Percentiles rank a stretch among this genome's conserved stretches.
Conservation (phyloP, 2,888 invertebrate genomes). For the Abrostola tripartita region DNA sequence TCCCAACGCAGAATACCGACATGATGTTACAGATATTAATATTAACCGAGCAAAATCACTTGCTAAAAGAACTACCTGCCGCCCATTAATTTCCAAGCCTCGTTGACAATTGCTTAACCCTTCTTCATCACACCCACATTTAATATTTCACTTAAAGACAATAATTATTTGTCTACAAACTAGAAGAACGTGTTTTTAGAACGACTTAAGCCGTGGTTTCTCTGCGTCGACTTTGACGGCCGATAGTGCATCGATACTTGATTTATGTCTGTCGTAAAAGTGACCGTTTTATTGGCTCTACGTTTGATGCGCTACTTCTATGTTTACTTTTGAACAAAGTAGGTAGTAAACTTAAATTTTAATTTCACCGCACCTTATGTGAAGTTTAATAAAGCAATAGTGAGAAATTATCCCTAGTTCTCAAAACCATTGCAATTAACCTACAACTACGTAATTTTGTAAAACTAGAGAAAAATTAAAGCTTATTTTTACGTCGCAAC, state of each 20-base stretch:
- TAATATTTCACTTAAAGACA: conserved; percentile 50
- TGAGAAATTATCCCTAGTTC: background rate
- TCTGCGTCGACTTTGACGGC: conserved; percentile 58
- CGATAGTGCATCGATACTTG: conserved; percentile 76
- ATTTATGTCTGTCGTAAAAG: conserved; percentile 81
- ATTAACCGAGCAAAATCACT: too few species aligned
- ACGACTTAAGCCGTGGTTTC: conserved; percentile 59
- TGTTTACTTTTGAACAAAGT: conserved; percentile 68
- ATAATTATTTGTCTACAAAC: conserved; percentile 54
- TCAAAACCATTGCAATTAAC: too few species aligned
- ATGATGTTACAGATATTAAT: too few species aligned
- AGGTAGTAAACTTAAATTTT: conserved; percentile 47
- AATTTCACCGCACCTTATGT: conserved; percentile 52
- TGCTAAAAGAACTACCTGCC: background rate
- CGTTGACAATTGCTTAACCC: conserved; percentile 50
- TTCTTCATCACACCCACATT: conserved; percentile 33
- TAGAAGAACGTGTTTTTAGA: conserved; percentile 50
- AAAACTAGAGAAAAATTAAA: background rate
- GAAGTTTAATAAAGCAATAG: conserved; percentile 35
- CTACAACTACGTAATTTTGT: too few species aligned
- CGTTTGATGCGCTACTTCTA: conserved; percentile 66
- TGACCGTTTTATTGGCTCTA: conserved; percentile 78
- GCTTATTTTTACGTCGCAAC: conserved; percentile 3
- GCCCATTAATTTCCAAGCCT: conserved; percentile 25
- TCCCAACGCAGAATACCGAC: too few species aligned